Conservation (phyloP, 2,113 vertebrate species). For the Elephas maximus region DNA sequence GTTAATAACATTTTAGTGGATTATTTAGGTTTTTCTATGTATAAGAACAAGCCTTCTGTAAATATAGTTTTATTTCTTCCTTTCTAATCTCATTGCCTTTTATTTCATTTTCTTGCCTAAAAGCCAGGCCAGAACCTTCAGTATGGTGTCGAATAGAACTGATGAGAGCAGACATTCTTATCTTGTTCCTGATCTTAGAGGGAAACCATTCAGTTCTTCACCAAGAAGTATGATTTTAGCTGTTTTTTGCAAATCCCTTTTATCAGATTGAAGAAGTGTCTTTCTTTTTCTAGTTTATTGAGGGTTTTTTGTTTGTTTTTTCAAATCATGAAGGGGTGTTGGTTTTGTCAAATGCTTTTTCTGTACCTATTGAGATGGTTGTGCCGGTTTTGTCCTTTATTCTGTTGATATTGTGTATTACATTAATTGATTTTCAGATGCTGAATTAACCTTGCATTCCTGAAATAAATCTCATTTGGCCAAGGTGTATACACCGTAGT, state of each 20-base stretch:
- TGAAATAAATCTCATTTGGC: background rate
- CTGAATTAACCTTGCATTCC: background rate
- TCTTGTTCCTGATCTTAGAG: background rate
- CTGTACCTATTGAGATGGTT: background rate
- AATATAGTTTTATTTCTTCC: background rate
- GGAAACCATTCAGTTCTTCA: background rate
- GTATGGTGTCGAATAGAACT: background rate
- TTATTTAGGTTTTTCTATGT: background rate
- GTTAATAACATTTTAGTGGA: background rate
- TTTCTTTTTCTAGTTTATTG: background rate
- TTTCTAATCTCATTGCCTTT: background rate
- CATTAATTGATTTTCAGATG: background rate
- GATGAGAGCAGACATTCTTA: background rate
- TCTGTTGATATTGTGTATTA: background rate
- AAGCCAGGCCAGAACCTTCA: too few relatives aligned
- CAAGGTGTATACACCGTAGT: background rate
- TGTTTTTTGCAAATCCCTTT: background rate
- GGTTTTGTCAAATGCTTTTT: constrained; percentile 4
- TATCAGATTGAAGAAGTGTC: background rate
- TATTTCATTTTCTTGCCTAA: too few relatives aligned
- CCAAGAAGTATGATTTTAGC: background rate
- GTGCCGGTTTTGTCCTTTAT: background rate
- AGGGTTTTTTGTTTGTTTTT: background rate
- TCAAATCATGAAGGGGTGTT: background rate
- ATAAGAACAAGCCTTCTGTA: background rate